Evolutionary conservation across 2,797 vertebrate genomes (phyloP).

Genomic region (Petrocephalus sullivani): DNA sequence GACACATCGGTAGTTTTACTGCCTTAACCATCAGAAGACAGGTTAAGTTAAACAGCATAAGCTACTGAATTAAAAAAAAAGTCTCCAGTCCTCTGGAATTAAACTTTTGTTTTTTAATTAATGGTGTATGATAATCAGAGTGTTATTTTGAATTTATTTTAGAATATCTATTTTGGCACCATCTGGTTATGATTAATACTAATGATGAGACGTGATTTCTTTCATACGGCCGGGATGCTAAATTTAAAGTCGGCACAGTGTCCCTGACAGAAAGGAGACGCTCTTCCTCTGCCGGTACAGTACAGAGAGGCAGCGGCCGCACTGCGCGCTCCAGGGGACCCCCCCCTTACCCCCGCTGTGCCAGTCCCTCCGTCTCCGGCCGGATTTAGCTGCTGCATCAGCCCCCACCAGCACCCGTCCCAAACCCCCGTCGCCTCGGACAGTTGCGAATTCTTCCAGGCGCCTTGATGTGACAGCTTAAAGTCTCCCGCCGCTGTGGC

Average conservation of each 20-base stretch:
- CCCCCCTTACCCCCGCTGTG: slow-evolving; percentile 27
- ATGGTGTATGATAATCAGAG: not conserved
- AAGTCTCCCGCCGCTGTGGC: not conserved
- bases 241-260: not conserved
- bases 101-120: not conserved
- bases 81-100: not conserved
- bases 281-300: not conserved
- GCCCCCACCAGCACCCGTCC: slow-evolving; percentile 40
- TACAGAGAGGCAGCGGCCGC: not conserved
- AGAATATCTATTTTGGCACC: not conserved
- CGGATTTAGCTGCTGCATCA: slow-evolving; percentile 61
- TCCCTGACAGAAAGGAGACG: not conserved
- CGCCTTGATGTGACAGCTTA: not conserved
- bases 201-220: not conserved
- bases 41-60: not conserved
- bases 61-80: not conserved
- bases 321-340: not conserved
- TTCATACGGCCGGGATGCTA: not conserved
- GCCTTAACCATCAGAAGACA: not conserved
- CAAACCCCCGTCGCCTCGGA: not conserved
- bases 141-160: not conserved
- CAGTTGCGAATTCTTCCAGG: not conserved
- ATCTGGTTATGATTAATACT: not conserved
- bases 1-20: not conserved
- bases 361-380: slow-evolving; percentile 64